Base-by-base conservation (phyloP, 2,888 invertebrate species). In the Melanostoma mellinum region DNA sequence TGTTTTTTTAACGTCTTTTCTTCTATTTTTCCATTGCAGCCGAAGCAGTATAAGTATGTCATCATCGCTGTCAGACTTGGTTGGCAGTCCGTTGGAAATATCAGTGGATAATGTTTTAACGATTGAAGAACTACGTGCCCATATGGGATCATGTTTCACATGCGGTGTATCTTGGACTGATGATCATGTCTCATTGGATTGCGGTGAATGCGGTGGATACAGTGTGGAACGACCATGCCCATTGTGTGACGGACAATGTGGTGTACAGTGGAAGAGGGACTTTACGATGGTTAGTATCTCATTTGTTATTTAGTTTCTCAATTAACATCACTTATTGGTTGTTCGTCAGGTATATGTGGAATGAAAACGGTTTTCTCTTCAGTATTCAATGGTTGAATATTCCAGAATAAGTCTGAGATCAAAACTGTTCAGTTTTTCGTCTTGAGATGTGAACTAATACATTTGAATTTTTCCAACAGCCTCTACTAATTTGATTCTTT, bases 111-210 rank as follows among this genome's bases (percentile, higher is more conserved):
- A 93, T 87, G 93, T 93, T 72, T 90, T 95, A 84, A 94, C 94
- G 81, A 94, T 95, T 87, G 95, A 95, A 89, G 95, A 95, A 88
- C 90, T 95, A 85, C 93, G 94, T 63, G 92, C 93, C 76, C 94
- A 95, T 88, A 93, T 95, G 89, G 94, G 94, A 89, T 95, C 95
- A 86, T 95, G 95, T 89, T 95, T 95, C 89, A 94, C 94, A 90
- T 96, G 96, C 90, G 95, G 96, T 65, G 95, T 96, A 35, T 95
- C 95, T 86, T 96, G 96, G 96, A 93, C 93, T 87, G 95, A 95
- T 88, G 94, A 94, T 87, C 95, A 96, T 89, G 94, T 95, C 52
- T 95, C 95, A 6, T 92, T 95, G 56, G 95, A 95, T 89, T 96
- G 96, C 90, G 92, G 93, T 60, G 96, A 96, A 90, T 96, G 96